Evolutionary conservation across 2,888 invertebrate genomes (phyloP), one percentile per base, ranked within the genome.

Genomic region (Perizoma flavofasciatum): DNA sequence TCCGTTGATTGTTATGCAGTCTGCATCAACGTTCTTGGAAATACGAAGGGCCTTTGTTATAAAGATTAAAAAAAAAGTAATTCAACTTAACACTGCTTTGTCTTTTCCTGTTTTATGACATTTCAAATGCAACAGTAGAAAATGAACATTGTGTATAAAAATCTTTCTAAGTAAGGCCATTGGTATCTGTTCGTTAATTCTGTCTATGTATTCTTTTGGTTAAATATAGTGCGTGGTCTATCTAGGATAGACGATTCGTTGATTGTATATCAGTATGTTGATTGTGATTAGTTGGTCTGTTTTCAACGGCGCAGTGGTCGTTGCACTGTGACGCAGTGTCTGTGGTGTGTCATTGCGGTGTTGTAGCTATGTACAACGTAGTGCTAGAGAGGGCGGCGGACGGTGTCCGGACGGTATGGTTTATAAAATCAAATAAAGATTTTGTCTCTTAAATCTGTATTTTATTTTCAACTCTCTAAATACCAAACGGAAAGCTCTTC

Each of bases 371-470:
- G 51, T 58, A 49, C 7, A 45, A 37, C 40, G 53, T 59, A 54
- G 56, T 57, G 51, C 48, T 58, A 59, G 61, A 47, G 57, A 48
- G 57, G 60, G 62, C 51, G 61, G 49, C 37, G 49, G 54, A 49
- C 63, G 64, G 51, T 55, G 58, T 68, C 59, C 55, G 57, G 70
- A 63, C 64, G 66, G 61, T 59, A 65, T 69, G 72, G 78, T 77
- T 78, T 73, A 76, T 76, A 71, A 77, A 81, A 80, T 81, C 79
- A 74, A 84, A 82, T 82, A 86, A 85, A 82, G 75, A 82, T 82
- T 83, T 81, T 82, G 79, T 58, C 61, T 75, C 71, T 76, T 69
- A 11, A 59, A 41, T 54, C 45, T 41, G 63, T 10, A 35, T 68
- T 72, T 73, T 67, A 22, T 54, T 37, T 37, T 37, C 3, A 37